Evolutionary conservation across 2,797 vertebrate species (phyloP).

Genomic region (Hirundo rustica): DNA sequence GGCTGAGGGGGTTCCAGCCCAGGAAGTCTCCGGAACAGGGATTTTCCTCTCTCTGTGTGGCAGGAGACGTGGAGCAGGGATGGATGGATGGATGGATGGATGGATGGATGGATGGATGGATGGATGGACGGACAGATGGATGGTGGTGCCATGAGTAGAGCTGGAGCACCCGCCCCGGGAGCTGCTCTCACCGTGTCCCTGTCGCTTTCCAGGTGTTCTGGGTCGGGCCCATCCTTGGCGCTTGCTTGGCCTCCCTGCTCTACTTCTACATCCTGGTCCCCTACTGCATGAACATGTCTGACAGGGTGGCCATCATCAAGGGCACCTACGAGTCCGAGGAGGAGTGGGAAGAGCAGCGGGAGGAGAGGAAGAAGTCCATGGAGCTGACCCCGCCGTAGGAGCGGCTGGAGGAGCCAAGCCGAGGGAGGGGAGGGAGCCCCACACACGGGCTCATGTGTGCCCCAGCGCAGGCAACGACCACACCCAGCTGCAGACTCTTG

Average conservation of each 20-base stretch:
- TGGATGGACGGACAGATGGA: not conserved
- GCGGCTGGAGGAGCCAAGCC: accelerated
- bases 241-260: constrained; percentile 73
- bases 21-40: accelerated
- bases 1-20: not conserved
- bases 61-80: not conserved
- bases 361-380: constrained; percentile 79
- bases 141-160: accelerated
- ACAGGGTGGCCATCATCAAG: constrained; percentile 75
- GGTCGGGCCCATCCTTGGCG: constrained; percentile 79
- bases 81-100: not conserved
- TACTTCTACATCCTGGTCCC: constrained; percentile 80
- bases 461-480: not conserved
- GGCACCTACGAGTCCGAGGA: constrained; percentile 76
- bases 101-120: no score
- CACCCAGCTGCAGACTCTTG: not conserved
- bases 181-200: not conserved
- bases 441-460: not conserved
- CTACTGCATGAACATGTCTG: constrained; percentile 73
- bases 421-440: not conserved
- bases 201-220: constrained; percentile 76
- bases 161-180: not conserved
- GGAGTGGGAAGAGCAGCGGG: constrained; percentile 76
- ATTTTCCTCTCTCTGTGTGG: accelerated
- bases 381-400: constrained; percentile 72